Evolutionary conservation across 2,113 vertebrate species (phyloP), one percentile per base, ranked within the genome.

Genomic region (Todiramphus chloris): DNA sequence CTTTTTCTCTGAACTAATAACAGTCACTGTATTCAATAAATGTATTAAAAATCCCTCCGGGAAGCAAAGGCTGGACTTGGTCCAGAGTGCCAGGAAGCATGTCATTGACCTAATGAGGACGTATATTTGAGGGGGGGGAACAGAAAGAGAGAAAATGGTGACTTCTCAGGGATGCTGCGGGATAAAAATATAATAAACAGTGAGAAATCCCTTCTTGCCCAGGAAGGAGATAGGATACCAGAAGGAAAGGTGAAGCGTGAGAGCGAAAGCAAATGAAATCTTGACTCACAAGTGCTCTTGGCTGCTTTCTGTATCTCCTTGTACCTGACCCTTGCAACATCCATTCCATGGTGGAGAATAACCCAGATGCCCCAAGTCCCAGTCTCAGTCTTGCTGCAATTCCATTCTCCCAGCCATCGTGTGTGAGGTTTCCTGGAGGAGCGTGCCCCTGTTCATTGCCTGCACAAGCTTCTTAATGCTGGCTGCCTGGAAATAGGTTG

Each of bases 61-160:
- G 94, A 95, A 95, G 59, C 44, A 19, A 77, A 41, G 59, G 70
- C 90, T 96, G 96, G 90, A 76, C 67, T 87, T 85, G 89, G 43
- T 90, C 89, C 93, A 68, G 74, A 50, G 76, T 58, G 67, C 91
- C 96, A 96, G 96, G 92, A 88, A 96, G 80, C 64, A 6, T 67
- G 68, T 90, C 89, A 56, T 31, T 83, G 89, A 63, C 76, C 69
- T 95, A 16, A 94, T 56, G 95, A 87, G 95, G 87, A 92, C 24
- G 33, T 60, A 44, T 56, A 77, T 82, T 89, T 87, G n/a, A 33
- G 30, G 51, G 39, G 44, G 19, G 24, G 13, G 9, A 30, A 25
- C 43, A 60, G 56, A 33, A 25, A 13, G 55, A 44, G 66, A 66
- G 48, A 64, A 66, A 72, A 77, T 35, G 39, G 51, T 43, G 89